Percentiles rank a stretch among this genome's conserved stretches.
These are phyloP conservation scores for Clytia hemisphaerica DNA, from an alignment of 30 jellyfish, hydroid and myxozoan species.

Conservation along the genomic window DNA sequence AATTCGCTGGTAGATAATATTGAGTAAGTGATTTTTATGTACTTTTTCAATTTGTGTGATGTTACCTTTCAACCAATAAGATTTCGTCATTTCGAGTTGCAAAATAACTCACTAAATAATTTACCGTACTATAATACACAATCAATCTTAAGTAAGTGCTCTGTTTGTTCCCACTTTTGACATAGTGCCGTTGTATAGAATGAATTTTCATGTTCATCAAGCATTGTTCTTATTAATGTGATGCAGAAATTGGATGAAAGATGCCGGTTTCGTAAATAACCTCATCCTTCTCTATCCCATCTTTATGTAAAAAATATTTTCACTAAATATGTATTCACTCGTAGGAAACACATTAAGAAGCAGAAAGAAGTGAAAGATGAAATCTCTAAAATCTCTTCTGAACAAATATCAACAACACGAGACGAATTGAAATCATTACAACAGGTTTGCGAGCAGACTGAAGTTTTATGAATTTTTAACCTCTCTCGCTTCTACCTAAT, in stretches of 20 bases:
- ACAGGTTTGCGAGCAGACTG: conserved; percentile 21
- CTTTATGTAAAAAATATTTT: neutral
- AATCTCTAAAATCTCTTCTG: conserved; percentile 63
- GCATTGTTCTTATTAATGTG: neutral
- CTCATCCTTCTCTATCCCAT: neutral
- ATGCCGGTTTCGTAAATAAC: neutral
- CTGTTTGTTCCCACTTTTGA: too few species aligned
- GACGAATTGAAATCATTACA: conserved; percentile 43
- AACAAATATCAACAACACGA: conserved; percentile 37
- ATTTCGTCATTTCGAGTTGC: neutral
- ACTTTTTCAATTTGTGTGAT: neutral
- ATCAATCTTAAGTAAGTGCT: too few species aligned
- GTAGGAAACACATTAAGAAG: conserved; percentile 56
- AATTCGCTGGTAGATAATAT: conserved; percentile 37
- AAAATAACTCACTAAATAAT: too few species aligned
- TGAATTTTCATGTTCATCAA: neutral
- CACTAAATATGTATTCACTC: neutral
- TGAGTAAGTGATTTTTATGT: conserved; percentile 34
- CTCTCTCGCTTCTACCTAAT: too few species aligned
- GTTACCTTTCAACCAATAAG: too few species aligned
- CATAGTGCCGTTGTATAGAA: too few species aligned
- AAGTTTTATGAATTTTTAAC: neutral
- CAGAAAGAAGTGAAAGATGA: conserved; percentile 70
- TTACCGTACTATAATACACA: too few species aligned
- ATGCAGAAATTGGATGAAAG: too few species aligned